phyloP scores from a whole-genome alignment of 2,888 invertebrate genomes.

The Pristionchus exspectatus region DNA sequence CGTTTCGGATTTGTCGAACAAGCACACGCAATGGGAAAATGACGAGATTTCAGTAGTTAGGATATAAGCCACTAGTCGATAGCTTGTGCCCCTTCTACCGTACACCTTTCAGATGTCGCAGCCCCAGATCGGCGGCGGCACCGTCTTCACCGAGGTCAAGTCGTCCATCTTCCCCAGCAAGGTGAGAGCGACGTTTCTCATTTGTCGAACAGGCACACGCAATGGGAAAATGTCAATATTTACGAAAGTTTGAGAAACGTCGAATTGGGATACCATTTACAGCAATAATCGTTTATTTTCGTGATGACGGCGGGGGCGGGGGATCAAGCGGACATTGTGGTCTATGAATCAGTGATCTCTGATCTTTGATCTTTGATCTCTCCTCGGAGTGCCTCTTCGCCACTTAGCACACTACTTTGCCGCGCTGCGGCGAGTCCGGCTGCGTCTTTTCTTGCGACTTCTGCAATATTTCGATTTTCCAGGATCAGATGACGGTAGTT shows the following conservation, averaged over 20 bases:
- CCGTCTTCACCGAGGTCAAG: conserved; percentile 93
- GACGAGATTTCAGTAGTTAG: background rate
- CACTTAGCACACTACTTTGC: background rate
- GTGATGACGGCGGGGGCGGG: background rate
- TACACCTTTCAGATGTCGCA: conserved; percentile 89
- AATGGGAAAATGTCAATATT: background rate
- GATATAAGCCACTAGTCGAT: background rate
- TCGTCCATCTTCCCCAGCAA: conserved; percentile 90
- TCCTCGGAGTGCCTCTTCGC: background rate
- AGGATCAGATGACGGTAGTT: background rate
- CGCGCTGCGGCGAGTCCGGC: background rate
- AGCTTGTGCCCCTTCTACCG: background rate
- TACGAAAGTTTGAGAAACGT: background rate
- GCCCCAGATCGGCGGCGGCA: conserved; percentile 96
- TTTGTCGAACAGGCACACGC: background rate
- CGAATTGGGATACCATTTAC: background rate
- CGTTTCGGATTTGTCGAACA: conserved; percentile 53
- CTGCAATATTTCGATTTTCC: background rate
- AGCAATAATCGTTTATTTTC: conserved; percentile 45
- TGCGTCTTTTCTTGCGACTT: background rate
- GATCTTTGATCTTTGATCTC: background rate
- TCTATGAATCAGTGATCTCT: background rate
- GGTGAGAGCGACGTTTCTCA: conserved; percentile 70
- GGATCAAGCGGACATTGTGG: background rate
- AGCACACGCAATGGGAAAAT: background rate